phyloP scores from a whole-genome alignment of 2,888 invertebrate species.

The Cheilosia scutellata region DNA sequence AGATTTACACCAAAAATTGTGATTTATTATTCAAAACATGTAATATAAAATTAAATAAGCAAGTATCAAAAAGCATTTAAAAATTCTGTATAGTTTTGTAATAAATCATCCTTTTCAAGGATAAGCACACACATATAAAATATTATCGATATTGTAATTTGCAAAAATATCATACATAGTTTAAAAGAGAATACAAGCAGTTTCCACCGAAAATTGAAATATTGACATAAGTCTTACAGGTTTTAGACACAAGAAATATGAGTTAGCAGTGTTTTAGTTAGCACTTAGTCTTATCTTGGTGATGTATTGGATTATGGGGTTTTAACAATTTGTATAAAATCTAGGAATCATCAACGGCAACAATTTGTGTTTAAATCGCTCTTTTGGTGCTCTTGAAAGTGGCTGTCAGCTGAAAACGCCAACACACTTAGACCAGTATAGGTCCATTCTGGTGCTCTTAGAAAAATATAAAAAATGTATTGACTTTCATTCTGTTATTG shows the following conservation, averaged over 20 bases:
- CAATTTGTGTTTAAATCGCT: conserved; percentile 18
- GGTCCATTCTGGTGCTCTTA: conserved; percentile 13
- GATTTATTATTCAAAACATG: conserved; percentile 42
- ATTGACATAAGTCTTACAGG: too few species aligned
- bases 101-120: conserved; percentile 33
- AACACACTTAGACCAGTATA: too few species aligned
- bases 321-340: conserved; percentile 43
- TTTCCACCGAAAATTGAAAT: neutral
- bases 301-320: conserved; percentile 6
- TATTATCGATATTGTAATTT: neutral
- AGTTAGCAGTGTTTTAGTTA: conserved; percentile 43
- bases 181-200: neutral
- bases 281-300: conserved; percentile 36
- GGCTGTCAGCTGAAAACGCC: too few species aligned
- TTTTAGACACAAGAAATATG: neutral
- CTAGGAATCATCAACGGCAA: conserved; percentile 39
- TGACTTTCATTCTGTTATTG: conserved; percentile 17
- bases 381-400: conserved; percentile 2
- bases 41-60: conserved; percentile 48
- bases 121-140: conserved; percentile 24
- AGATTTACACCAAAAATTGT: conserved; percentile 38
- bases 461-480: conserved; percentile 26
- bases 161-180: conserved; percentile 15
- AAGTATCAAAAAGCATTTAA: conserved; percentile 57
- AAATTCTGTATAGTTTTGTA: conserved; percentile 13